phyloP scores from a whole-genome alignment of 1,140 invertebrate species.

The Diorhabda elongata region DNA sequence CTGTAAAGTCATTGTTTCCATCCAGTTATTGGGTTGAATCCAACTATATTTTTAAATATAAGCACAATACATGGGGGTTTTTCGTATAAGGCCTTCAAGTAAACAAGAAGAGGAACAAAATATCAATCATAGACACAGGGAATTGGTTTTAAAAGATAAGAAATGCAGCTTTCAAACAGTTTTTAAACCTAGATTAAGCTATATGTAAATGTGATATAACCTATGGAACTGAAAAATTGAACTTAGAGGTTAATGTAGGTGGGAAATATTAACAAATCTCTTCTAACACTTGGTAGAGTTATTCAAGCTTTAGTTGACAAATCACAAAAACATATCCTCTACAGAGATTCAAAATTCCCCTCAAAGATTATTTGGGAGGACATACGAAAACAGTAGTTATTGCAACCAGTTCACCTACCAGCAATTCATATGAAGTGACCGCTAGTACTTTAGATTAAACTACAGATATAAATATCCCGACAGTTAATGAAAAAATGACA shows the following conservation, averaged over 20 bases:
- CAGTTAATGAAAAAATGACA: slow-evolving; percentile 79
- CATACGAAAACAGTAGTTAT: slow-evolving; percentile 83
- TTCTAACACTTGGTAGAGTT: slow-evolving; percentile 88
- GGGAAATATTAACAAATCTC: slow-evolving; percentile 82
- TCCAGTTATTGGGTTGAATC: too few species aligned
- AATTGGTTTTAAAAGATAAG: slow-evolving; percentile 70
- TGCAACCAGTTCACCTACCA: slow-evolving; percentile 88
- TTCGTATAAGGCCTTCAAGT: slow-evolving; percentile 68
- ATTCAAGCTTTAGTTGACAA: slow-evolving; percentile 93
- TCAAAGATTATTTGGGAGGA: slow-evolving; percentile 98
- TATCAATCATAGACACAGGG: slow-evolving; percentile 61
- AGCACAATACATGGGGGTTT: too few species aligned
- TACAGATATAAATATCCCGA: slow-evolving; percentile 93
- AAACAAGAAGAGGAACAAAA: slow-evolving; percentile 62
- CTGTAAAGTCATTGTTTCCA: too few species aligned
- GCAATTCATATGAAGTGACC: slow-evolving; percentile 87
- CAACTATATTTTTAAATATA: too few species aligned
- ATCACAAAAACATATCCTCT: slow-evolving; percentile 29
- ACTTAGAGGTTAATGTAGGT: slow-evolving; percentile 88
- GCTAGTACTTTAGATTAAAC: slow-evolving; percentile 94
- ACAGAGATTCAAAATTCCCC: slow-evolving; percentile 84
- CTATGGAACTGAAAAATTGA: slow-evolving; percentile 90
- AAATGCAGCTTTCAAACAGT: slow-evolving; percentile 89
- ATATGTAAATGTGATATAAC: slow-evolving; percentile 83
- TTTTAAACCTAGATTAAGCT: slow-evolving; percentile 77